These are phyloP conservation scores for Buceros bicornis DNA, from an alignment of 2,797 vertebrate genomes.

Conservation along the genomic window DNA sequence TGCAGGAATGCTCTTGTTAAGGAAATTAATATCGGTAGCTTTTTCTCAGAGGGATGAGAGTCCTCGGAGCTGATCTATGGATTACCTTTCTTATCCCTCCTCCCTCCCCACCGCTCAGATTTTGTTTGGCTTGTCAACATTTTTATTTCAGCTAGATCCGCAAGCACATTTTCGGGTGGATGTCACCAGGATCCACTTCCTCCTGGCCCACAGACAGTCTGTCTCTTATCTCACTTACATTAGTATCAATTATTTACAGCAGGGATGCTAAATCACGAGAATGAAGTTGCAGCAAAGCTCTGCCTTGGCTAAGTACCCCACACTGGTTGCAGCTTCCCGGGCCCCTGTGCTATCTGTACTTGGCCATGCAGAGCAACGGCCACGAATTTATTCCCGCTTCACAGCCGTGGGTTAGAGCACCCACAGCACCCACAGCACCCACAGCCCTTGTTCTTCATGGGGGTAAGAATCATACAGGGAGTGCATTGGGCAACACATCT, in stretches of 20 bases:
- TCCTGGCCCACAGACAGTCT: slow-evolving; percentile 51
- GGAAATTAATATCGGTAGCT: neutral
- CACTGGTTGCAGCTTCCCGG: neutral
- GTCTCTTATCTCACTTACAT: slow-evolving; percentile 65
- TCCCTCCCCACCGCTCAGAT: neutral
- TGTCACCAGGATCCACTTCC: slow-evolving; percentile 62
- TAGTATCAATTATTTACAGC: slow-evolving; percentile 54
- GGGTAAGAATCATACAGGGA: neutral
- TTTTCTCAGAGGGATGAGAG: neutral
- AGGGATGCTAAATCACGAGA: slow-evolving; percentile 43
- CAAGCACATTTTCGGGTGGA: slow-evolving; percentile 54
- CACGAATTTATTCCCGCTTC: neutral
- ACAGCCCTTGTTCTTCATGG: rapidly evolving
- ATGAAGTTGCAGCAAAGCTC: neutral
- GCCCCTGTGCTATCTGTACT: neutral
- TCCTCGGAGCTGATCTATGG: neutral
- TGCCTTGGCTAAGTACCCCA: slow-evolving; percentile 2
- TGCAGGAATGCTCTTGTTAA: neutral
- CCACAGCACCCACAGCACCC: neutral
- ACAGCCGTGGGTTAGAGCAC: neutral
- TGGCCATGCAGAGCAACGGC: neutral
- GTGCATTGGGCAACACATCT: rapidly evolving
- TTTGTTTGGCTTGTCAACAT: neutral
- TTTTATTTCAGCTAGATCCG: slow-evolving; percentile 22
- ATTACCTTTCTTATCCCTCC: neutral